Conservation (phyloP, 2,888 invertebrate genomes). For the Caenorhabditis parvicauda region DNA sequence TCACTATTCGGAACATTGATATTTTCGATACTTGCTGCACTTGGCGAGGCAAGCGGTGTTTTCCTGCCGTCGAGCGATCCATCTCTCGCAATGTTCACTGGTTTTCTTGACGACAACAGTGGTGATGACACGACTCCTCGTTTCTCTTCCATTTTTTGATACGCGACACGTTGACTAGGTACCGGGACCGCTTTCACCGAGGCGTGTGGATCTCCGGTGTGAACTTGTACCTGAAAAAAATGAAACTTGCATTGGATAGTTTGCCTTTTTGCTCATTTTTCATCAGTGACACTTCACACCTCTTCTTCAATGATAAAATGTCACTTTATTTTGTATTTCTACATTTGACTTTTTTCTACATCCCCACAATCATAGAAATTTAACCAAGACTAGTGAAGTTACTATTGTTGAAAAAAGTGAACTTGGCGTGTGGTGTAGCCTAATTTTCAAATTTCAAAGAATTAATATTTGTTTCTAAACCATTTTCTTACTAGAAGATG, state of each 20-base stretch:
- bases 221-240: conserved; percentile 46
- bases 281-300: no score
- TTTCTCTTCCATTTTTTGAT: conserved; percentile 58
- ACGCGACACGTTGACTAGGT: conserved; percentile 57
- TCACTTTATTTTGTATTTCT: no score
- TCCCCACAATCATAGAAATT: no score
- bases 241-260: no score
- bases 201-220: conserved; percentile 32
- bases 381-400: no score
- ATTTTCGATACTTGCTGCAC: conserved; percentile 41
- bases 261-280: no score
- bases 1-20: conserved; percentile 53
- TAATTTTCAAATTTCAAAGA: no score
- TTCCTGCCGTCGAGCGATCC: background rate
- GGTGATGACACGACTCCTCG: conserved; percentile 11
- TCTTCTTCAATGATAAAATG: no score
- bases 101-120: background rate
- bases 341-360: background rate
- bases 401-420: no score
- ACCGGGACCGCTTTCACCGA: conserved; percentile 57
- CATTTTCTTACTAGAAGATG: no score
- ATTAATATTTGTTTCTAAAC: no score
- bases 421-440: no score
- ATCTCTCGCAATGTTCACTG: conserved; percentile 4
- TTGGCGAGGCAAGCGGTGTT: conserved; percentile 3